These are phyloP conservation scores for Holacanthus passer DNA, from an alignment of 2,113 vertebrate species.

Conservation along the genomic window DNA sequence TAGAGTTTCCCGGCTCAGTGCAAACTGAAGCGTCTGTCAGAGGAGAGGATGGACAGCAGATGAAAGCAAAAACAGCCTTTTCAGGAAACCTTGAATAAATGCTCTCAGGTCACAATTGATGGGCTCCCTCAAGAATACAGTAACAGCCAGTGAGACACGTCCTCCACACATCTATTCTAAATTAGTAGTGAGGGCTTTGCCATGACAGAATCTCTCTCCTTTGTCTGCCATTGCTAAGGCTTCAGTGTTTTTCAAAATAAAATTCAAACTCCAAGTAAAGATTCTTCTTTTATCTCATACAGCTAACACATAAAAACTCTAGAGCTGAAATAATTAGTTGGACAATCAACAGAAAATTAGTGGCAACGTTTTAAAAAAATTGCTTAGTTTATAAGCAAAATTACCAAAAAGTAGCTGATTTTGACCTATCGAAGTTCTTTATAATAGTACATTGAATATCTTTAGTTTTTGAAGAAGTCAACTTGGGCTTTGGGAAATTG, in stretches of 20 bases:
- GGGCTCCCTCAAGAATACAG: constrained; percentile 1
- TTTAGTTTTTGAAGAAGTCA: too few species aligned
- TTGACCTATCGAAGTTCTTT: too few species aligned
- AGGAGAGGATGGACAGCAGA: constrained; percentile 49
- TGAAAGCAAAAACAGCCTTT: constrained; percentile 52
- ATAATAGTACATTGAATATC: too few species aligned
- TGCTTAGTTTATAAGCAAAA: too few species aligned
- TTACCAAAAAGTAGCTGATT: too few species aligned
- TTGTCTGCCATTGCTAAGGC: not conserved
- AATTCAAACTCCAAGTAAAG: not conserved
- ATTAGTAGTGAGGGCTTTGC: not conserved
- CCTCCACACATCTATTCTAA: not conserved
- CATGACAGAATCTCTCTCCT: not conserved
- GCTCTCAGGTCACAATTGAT: constrained; percentile 44
- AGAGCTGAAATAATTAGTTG: too few species aligned
- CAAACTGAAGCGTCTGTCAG: constrained; percentile 50
- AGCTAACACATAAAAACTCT: too few species aligned
- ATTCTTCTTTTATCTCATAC: not conserved
- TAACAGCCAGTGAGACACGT: not conserved
- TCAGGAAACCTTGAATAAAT: constrained; percentile 23
- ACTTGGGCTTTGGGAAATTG: too few species aligned
- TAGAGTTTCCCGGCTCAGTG: constrained; percentile 34
- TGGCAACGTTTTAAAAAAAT: too few species aligned
- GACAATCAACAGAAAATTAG: too few species aligned
- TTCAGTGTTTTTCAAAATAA: not conserved